Evolutionary conservation across 37 sponge, comb jelly and placozoan genomes (phyloP), one percentile per base, ranked within the genome.

Genomic region (Axinella damicornis): DNA sequence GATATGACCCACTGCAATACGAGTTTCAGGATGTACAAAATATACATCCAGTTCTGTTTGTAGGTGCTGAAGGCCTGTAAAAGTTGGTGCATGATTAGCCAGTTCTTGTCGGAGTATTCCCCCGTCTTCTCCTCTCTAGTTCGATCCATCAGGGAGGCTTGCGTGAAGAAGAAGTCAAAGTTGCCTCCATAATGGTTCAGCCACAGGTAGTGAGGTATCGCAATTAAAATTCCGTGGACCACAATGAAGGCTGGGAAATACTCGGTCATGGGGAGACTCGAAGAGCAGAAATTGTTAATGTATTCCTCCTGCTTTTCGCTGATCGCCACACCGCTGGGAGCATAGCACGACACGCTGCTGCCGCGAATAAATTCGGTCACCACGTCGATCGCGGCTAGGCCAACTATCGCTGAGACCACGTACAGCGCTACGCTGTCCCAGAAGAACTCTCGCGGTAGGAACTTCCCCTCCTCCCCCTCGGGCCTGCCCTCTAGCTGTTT

Each of bases 151-250:
- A 67, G 54, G 0, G 56, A 36, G 17, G 63, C 81, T 31, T 66
- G 34, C 24, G 76, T 52, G 39, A 74, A 65, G 57, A 88, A 88
- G 52, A 39, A 88, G 13, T 37, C 64, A 74, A 88, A 80, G 15
- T 75, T 74, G 1, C 77, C 82, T n/a, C 62, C 52, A 54, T 69
- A 88, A 24, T 36, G 37, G 16, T 58, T 41, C 27, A 31, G 20
- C 88, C 88, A 88, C 20, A 80, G 75, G 56, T 73, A 88, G 46
- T 88, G 82, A 25, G 81, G 81, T 22, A 72, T 39, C 5, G 22
- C 33, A 0, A 88, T 27, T 13, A 71, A n/a, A 0, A 82, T 27
- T 19, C 62, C 83, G 39, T 82, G 83, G 22, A 82, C 57, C 20
- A 82, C 70, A 1, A 82, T 21, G 55, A 82, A 82, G 1, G 83